Percentiles rank a stretch among this genome's conserved stretches.
phyloP scores from a whole-genome alignment of 92 coral and sea anemone genomes.

The Palythoa caribaeorum region DNA sequence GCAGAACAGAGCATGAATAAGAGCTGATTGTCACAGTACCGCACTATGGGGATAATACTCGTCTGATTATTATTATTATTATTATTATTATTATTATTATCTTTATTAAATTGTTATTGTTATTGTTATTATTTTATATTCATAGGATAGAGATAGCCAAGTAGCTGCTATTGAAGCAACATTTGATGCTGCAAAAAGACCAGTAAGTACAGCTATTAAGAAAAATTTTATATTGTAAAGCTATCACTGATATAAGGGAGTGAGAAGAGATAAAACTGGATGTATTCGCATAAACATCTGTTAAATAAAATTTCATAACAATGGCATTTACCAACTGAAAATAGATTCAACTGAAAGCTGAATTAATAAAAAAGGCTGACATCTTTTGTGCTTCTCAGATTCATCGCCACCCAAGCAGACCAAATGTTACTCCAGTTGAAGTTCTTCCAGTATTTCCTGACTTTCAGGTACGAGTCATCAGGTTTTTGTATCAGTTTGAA shows the following conservation, averaged over 20 bases:
- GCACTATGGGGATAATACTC: not conserved
- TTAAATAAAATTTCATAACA: too few species aligned
- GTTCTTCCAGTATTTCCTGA: conserved; percentile 98
- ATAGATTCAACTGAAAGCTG: not conserved
- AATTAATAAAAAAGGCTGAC: not conserved
- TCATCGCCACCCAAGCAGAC: conserved; percentile 94
- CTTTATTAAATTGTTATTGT: not conserved
- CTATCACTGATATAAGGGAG: too few species aligned
- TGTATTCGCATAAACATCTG: too few species aligned
- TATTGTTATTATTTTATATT: not conserved
- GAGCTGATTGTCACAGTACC: too few species aligned
- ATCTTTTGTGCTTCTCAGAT: conserved; percentile 58
- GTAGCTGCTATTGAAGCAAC: conserved; percentile 94
- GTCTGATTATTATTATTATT: too few species aligned
- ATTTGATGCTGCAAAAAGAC: conserved; percentile 98
- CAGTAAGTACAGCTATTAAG: conserved; percentile 72
- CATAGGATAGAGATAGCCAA: conserved; percentile 96
- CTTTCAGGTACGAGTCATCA: conserved; percentile 74
- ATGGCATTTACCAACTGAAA: too few species aligned
- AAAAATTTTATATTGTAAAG: not conserved
- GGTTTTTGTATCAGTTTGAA: not conserved
- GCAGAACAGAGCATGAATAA: too few species aligned
- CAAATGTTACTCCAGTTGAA: conserved; percentile 92
- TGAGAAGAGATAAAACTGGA: too few species aligned
- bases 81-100: too few species aligned